These are phyloP conservation scores for Agriopis aurantiaria DNA, from an alignment of 2,888 invertebrate species.

Conservation along the genomic window DNA sequence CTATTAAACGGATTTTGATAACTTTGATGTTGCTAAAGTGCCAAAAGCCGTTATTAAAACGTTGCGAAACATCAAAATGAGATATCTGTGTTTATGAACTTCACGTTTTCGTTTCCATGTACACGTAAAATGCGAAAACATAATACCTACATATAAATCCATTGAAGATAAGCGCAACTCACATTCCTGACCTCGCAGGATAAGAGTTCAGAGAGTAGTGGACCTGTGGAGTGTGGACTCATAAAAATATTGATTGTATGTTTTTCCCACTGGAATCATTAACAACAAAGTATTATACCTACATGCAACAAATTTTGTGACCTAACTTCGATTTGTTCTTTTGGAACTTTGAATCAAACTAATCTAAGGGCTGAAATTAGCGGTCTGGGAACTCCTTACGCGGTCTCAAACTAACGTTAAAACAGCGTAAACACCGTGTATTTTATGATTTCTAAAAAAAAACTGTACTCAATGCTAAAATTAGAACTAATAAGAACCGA, in stretches of 20 bases:
- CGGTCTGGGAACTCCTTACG: too few species aligned
- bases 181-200: conserved; percentile 17
- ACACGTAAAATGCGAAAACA: conserved; percentile 13
- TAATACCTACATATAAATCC: conserved; percentile 4
- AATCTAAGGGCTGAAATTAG: too few species aligned
- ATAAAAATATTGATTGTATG: background rate
- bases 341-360: background rate
- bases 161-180: background rate
- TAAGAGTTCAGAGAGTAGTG: background rate
- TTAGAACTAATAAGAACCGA: background rate
- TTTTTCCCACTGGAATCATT: background rate
- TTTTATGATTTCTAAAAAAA: too few species aligned
- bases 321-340: background rate
- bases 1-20: too few species aligned
- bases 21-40: too few species aligned
- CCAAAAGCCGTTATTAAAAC: too few species aligned
- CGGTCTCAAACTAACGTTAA: too few species aligned
- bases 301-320: too few species aligned
- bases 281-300: background rate
- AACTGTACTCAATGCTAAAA: background rate
- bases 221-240: conserved; percentile 19
- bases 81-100: background rate
- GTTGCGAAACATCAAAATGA: too few species aligned
- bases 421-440: too few species aligned
- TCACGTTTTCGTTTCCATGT: background rate